phyloP scores from a whole-genome alignment of 2,113 vertebrate genomes.

The Esox niger region DNA sequence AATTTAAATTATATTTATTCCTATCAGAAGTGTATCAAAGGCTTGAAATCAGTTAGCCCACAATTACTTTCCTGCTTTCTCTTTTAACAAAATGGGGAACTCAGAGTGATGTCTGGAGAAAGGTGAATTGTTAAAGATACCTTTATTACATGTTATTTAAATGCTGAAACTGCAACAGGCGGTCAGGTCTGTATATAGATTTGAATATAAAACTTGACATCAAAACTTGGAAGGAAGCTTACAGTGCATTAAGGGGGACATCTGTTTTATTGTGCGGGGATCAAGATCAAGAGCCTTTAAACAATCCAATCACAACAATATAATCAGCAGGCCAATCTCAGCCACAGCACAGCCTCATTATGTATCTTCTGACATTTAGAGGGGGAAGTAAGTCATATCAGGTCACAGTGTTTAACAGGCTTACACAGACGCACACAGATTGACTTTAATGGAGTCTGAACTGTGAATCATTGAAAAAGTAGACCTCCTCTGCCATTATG shows the following conservation, averaged over 20 bases:
- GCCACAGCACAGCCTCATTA: neutral
- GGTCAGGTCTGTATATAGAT: neutral
- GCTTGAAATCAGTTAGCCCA: neutral
- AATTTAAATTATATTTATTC: no score
- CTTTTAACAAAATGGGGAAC: no score
- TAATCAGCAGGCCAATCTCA: neutral
- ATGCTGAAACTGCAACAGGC: neutral
- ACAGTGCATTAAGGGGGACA: neutral
- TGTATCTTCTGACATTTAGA: neutral
- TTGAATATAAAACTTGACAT: neutral
- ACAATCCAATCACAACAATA: constrained; percentile 4
- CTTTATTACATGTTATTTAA: neutral
- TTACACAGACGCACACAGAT: neutral
- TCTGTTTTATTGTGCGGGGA: neutral
- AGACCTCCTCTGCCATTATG: neutral
- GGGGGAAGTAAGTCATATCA: neutral
- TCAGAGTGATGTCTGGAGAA: neutral
- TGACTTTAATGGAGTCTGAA: constrained; percentile 10
- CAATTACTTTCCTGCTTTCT: no score
- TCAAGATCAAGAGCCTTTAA: constrained; percentile 1
- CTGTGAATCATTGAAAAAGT: constrained; percentile 17
- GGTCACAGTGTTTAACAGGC: neutral
- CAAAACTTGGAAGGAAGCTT: neutral
- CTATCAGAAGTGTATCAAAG: neutral
- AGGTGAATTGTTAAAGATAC: neutral